These are phyloP conservation scores for Keiferia lycopersicella DNA, from an alignment of 2,888 invertebrate species.

Conservation along the genomic window DNA sequence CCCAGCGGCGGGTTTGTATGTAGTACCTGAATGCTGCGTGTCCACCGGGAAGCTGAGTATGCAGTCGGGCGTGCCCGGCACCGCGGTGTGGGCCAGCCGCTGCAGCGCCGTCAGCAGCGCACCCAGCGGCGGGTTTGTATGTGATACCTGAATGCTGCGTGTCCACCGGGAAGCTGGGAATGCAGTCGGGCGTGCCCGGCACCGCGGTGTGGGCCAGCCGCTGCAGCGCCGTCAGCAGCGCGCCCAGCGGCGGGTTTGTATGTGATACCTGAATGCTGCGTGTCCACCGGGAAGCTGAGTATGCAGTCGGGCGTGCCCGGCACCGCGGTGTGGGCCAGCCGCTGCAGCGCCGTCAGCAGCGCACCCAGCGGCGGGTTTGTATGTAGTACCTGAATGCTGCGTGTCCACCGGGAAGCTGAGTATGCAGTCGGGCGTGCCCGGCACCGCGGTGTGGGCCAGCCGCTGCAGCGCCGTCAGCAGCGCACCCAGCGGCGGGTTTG, in stretches of 20 bases:
- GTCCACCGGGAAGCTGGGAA: conserved; percentile 77
- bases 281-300: too few species aligned
- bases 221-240: conserved; percentile 69
- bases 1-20: too few species aligned
- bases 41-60: conserved; percentile 78
- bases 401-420: conserved; percentile 75
- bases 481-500: conserved; percentile 77
- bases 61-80: conserved; percentile 77
- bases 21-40: conserved; percentile 38
- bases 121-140: conserved; percentile 77
- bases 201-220: conserved; percentile 61
- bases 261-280: too few species aligned
- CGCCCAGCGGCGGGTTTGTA: conserved; percentile 77
- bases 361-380: too few species aligned
- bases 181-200: conserved; percentile 78
- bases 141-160: conserved; percentile 40
- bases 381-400: conserved; percentile 37
- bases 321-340: too few species aligned
- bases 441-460: conserved; percentile 60
- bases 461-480: conserved; percentile 68
- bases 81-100: conserved; percentile 60
- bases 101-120: conserved; percentile 71
- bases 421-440: conserved; percentile 79
- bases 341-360: too few species aligned
- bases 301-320: too few species aligned